Evolutionary conservation across 2,888 invertebrate genomes (phyloP).

Genomic region (Thymelicus acteon): DNA sequence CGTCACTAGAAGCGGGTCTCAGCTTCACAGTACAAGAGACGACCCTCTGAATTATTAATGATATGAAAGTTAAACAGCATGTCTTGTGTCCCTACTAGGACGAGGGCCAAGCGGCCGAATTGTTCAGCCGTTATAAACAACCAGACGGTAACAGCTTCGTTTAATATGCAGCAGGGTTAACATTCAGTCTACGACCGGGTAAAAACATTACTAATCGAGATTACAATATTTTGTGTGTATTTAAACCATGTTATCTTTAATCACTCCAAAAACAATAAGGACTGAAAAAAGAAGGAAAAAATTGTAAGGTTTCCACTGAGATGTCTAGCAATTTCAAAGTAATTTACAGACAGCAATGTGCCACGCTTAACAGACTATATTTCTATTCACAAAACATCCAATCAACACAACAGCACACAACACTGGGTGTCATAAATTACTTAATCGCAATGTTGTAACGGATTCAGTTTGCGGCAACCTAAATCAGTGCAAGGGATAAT

Average conservation of each 20-base stretch:
- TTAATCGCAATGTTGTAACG: background rate
- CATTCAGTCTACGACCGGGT: background rate
- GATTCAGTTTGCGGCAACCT: background rate
- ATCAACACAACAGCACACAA: background rate
- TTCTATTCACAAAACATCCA: constrained; percentile 1
- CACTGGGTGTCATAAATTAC: background rate
- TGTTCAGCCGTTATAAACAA: background rate
- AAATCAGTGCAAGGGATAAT: constrained; percentile 11
- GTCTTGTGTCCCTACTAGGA: constrained; percentile 9
- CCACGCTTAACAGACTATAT: background rate
- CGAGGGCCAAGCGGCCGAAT: constrained; percentile 9
- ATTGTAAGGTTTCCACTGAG: too few species aligned
- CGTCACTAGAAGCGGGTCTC: constrained; percentile 1
- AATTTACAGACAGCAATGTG: background rate
- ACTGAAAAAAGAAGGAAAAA: too few species aligned
- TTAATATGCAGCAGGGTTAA: background rate
- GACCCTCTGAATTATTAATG: constrained; percentile 33
- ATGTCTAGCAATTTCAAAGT: background rate
- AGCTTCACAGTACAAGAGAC: constrained; percentile 12
- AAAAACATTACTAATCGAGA: background rate
- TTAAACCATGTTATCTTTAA: too few species aligned
- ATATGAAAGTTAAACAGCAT: constrained; percentile 25
- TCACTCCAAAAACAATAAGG: too few species aligned
- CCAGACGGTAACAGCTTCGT: background rate
- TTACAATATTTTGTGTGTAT: background rate